These are phyloP conservation scores for Trissolcus brochymenae DNA, from an alignment of 2,888 invertebrate species.

Conservation along the genomic window DNA sequence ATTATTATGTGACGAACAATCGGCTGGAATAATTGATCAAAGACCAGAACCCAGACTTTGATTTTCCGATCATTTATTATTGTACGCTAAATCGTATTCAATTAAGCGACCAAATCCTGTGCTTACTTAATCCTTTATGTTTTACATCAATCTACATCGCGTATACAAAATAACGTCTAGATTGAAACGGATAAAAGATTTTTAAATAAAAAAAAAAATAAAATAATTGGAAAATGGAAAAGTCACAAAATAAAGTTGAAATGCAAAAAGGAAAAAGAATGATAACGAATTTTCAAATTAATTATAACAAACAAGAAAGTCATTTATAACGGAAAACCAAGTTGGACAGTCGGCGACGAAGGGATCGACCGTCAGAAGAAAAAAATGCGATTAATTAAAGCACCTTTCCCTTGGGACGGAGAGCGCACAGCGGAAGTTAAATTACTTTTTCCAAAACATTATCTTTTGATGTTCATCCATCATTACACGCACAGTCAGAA, in stretches of 20 bases:
- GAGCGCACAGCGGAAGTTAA: conserved; percentile 18
- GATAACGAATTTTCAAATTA: background rate
- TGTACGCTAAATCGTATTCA: conserved; percentile 14
- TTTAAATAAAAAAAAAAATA: too few species aligned
- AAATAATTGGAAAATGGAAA: background rate
- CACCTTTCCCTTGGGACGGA: conserved; percentile 7
- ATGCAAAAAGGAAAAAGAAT: too few species aligned
- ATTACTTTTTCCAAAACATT: conserved; percentile 48
- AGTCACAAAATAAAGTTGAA: too few species aligned
- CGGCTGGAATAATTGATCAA: conserved; percentile 56
- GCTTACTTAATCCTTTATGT: too few species aligned
- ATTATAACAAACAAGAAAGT: background rate
- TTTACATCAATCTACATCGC: too few species aligned
- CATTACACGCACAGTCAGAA: conserved; percentile 24
- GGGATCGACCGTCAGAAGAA: conserved; percentile 6
- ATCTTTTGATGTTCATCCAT: conserved; percentile 49
- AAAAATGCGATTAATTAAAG: conserved; percentile 34
- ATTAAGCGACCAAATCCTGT: conserved; percentile 16
- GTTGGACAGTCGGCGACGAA: conserved; percentile 9
- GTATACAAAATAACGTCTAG: background rate
- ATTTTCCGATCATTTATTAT: conserved; percentile 41
- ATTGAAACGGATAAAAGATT: background rate
- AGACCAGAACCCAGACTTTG: conserved; percentile 21
- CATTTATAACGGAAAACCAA: background rate
- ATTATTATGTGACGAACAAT: conserved; percentile 60